Evolutionary conservation across 2,888 invertebrate species (phyloP).

Genomic region (Atethmia centrago): DNA sequence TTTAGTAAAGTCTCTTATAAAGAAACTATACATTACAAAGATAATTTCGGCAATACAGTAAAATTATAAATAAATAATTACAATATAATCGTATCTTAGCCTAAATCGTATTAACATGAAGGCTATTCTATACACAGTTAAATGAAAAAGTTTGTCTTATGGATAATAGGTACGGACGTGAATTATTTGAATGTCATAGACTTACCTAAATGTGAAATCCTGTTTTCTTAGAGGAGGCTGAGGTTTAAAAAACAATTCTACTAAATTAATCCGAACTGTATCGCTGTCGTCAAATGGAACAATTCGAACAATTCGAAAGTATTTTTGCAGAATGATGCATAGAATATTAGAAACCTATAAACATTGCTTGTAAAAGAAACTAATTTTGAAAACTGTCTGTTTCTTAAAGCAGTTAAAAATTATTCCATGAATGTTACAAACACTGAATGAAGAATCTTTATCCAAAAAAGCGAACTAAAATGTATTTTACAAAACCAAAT

Average conservation of each 20-base stretch:
- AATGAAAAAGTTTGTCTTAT: slow-evolving; percentile 56
- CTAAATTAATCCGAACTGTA: neutral
- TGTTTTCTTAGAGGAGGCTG: neutral
- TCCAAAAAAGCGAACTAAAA: neutral
- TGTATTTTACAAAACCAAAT: neutral
- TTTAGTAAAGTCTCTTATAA: slow-evolving; percentile 43
- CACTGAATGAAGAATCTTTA: neutral
- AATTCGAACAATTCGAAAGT: neutral
- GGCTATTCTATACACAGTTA: slow-evolving; percentile 67
- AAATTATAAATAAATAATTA: slow-evolving; percentile 57
- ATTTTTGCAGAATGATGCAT: neutral
- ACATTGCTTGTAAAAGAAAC: neutral
- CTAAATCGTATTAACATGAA: slow-evolving; percentile 63
- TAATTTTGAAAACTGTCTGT: neutral
- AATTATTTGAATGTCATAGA: slow-evolving; percentile 9
- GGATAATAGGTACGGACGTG: slow-evolving; percentile 38
- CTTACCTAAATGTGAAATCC: neutral
- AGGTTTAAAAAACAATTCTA: neutral
- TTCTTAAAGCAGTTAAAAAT: neutral
- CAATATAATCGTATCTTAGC: slow-evolving; percentile 61
- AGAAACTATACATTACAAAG: slow-evolving; percentile 71
- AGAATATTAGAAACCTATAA: neutral
- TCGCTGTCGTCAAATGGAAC: neutral
- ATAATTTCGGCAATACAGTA: slow-evolving; percentile 65
- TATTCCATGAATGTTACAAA: neutral